A percentile compares a stretch with the other conserved stretches of the same genome.
These are phyloP conservation scores for Drosophila buzzatii DNA, from an alignment of 2,888 invertebrate species.

Conservation along the genomic window DNA sequence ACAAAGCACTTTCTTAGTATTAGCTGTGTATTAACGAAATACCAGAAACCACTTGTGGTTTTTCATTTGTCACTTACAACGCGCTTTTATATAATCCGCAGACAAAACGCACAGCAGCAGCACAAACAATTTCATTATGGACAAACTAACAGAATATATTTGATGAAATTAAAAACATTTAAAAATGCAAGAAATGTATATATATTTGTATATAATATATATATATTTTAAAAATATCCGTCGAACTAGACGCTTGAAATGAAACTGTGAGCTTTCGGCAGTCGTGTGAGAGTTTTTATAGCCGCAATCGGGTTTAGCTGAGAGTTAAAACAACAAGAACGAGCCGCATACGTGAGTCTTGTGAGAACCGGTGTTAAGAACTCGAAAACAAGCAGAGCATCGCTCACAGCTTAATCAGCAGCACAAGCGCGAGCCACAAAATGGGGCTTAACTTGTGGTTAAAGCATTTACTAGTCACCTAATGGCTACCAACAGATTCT, in stretches of 20 bases:
- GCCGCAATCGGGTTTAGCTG: conserved; percentile 32
- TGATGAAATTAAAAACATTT: not conserved
- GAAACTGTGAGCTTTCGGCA: conserved; percentile 40
- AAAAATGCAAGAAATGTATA: no score
- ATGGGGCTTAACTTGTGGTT: conserved; percentile 51
- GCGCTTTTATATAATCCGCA: conserved; percentile 41
- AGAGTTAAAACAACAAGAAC: conserved; percentile 30
- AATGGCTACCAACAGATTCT: not conserved
- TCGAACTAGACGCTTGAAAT: conserved; percentile 25
- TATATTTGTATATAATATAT: not conserved
- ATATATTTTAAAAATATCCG: not conserved
- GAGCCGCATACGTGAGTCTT: conserved; percentile 14
- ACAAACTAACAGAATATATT: not conserved
- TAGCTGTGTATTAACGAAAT: conserved; percentile 14
- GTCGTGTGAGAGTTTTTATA: conserved; percentile 45
- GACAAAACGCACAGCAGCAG: conserved; percentile 37
- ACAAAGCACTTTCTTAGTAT: conserved; percentile 10
- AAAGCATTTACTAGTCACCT: conserved; percentile 22
- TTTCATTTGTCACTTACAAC: conserved; percentile 57
- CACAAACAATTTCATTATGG: conserved; percentile 40
- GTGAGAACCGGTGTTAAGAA: conserved; percentile 47
- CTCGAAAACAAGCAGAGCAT: not conserved
- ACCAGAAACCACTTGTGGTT: conserved; percentile 13
- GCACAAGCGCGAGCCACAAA: conserved; percentile 11
- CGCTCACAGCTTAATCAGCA: conserved; percentile 29